A percentile compares a stretch with the other conserved stretches of the same genome.
Conservation (phyloP, 2,888 invertebrate species). For the Eudasyphora cyanicolor region DNA sequence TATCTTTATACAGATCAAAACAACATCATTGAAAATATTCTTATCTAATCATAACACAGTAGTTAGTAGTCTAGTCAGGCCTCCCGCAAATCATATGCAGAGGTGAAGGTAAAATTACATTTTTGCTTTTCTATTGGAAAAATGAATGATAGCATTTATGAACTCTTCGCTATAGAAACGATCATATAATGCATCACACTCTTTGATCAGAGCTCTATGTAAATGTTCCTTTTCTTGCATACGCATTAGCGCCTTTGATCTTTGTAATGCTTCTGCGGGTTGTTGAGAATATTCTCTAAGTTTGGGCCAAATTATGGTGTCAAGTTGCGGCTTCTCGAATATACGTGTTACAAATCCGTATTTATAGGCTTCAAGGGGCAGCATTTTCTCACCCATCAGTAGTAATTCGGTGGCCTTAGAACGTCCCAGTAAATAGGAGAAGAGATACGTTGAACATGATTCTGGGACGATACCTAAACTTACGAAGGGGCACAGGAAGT, state of each 20-base stretch:
- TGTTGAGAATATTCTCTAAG: constrained; percentile 82
- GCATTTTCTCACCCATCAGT: constrained; percentile 87
- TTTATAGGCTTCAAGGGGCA: constrained; percentile 88
- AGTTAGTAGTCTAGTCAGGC: no score
- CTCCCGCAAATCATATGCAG: neutral
- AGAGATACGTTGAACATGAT: constrained; percentile 92
- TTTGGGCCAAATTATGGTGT: constrained; percentile 83
- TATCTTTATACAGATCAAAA: no score
- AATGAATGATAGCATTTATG: constrained; percentile 80
- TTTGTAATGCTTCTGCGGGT: constrained; percentile 83
- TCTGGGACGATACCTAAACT: constrained; percentile 92
- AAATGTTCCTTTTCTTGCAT: constrained; percentile 83
- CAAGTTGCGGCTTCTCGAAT: constrained; percentile 84
- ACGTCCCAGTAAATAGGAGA: constrained; percentile 91
- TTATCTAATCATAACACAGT: no score
- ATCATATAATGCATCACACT: constrained; percentile 84
- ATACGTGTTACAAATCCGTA: constrained; percentile 90
- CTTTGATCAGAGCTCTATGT: constrained; percentile 83
- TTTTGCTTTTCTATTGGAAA: constrained; percentile 71
- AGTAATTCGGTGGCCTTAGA: constrained; percentile 86
- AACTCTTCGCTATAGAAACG: constrained; percentile 86
- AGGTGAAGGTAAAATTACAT: constrained; percentile 68
- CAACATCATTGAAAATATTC: no score
- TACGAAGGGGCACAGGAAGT: constrained; percentile 93
- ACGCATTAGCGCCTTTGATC: constrained; percentile 87